Conservation (phyloP, 2,888 invertebrate genomes). For the Campoplex nolae region DNA sequence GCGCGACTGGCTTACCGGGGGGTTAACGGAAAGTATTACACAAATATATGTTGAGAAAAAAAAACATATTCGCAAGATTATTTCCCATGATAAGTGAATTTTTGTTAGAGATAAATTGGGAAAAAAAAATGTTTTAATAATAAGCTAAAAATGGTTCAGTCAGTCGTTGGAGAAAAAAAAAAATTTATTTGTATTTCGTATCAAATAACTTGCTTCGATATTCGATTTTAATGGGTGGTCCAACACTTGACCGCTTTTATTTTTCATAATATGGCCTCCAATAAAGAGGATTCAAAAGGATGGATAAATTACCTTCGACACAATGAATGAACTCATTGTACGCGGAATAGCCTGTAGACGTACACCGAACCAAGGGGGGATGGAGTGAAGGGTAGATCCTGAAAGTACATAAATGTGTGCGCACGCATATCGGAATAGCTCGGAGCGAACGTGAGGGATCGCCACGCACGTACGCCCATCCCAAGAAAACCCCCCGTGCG, state of each 20-base stretch:
- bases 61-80: neutral
- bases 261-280: neutral
- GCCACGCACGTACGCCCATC: slow-evolving; percentile 75
- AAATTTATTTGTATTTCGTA: neutral
- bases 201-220: neutral
- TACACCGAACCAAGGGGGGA: slow-evolving; percentile 8
- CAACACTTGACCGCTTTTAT: neutral
- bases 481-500: slow-evolving; percentile 68
- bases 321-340: neutral
- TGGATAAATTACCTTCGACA: neutral
- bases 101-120: neutral
- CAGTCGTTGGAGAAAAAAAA: no score
- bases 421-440: slow-evolving; percentile 71
- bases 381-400: slow-evolving; percentile 30
- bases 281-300: neutral
- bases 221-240: neutral
- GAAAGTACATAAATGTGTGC: slow-evolving; percentile 45
- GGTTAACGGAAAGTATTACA: slow-evolving; percentile 60
- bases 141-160: neutral
- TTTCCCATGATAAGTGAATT: neutral
- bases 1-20: slow-evolving; percentile 56
- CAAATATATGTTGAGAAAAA: slow-evolving; percentile 5
- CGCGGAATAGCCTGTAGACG: slow-evolving; percentile 13
- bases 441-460: slow-evolving; percentile 68
- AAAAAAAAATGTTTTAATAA: neutral